Evolutionary conservation across 2,888 invertebrate species (phyloP).

Genomic region (Microplitis deprimator): DNA sequence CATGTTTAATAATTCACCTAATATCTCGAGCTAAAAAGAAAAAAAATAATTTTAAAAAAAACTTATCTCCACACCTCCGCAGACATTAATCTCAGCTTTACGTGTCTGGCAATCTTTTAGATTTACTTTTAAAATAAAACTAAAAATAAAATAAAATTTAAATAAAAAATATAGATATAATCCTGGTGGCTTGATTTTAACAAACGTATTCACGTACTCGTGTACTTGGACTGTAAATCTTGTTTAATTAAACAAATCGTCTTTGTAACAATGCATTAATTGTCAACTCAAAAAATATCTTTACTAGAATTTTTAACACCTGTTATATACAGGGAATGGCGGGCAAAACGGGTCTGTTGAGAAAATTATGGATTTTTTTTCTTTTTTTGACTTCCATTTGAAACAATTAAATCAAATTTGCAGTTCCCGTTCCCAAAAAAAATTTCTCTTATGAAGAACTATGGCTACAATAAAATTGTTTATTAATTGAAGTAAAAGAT

Average conservation of each 20-base stretch:
- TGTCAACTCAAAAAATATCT: background rate
- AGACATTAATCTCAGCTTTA: constrained; percentile 31
- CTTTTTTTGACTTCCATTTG: too few relatives aligned
- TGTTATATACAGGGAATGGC: background rate
- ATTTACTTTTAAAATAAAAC: constrained; percentile 18
- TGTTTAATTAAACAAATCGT: background rate
- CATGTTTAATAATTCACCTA: constrained; percentile 1
- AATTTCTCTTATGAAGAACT: too few relatives aligned
- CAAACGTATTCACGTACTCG: background rate
- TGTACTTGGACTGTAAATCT: background rate
- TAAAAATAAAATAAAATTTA: background rate
- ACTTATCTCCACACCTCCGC: constrained; percentile 14
- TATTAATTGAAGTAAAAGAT: too few relatives aligned
- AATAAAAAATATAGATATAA: background rate
- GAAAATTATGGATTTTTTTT: too few relatives aligned
- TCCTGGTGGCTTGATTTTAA: background rate
- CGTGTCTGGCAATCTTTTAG: constrained; percentile 28
- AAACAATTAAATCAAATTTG: too few relatives aligned
- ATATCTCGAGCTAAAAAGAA: constrained; percentile 9
- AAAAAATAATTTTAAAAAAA: background rate
- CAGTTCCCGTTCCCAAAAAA: too few relatives aligned
- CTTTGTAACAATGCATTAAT: background rate
- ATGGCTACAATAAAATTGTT: too few relatives aligned
- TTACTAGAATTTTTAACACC: background rate
- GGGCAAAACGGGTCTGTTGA: too few relatives aligned